Evolutionary conservation across 2,797 vertebrate species (phyloP).

Genomic region (Notolepis coatsorum): DNA sequence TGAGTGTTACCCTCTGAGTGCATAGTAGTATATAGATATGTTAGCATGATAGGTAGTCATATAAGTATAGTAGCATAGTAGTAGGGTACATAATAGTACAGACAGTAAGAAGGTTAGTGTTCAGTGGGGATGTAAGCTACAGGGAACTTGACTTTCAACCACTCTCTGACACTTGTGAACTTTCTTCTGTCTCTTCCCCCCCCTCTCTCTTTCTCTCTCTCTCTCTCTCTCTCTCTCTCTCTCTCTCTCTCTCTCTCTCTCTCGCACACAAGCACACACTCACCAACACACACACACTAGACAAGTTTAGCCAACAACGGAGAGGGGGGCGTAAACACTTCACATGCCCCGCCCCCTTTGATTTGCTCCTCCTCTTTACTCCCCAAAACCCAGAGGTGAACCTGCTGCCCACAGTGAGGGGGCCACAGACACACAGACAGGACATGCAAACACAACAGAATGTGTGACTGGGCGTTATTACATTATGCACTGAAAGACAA

Average conservation of each 20-base stretch:
- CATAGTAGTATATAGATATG: too few species aligned
- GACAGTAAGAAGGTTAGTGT: too few species aligned
- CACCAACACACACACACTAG: too few species aligned
- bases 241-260: too few species aligned
- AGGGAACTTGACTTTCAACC: too few species aligned
- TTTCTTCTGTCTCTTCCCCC: background rate
- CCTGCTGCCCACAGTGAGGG: conserved; percentile 54
- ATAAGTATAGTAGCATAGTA: too few species aligned
- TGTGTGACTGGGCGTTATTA: conserved; percentile 8
- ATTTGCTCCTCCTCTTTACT: conserved; percentile 43
- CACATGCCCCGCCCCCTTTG: conserved; percentile 47
- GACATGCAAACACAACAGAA: background rate
- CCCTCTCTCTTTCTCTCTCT: background rate
- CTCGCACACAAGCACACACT: too few species aligned
- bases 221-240: background rate
- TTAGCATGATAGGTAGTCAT: too few species aligned
- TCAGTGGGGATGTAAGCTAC: too few species aligned
- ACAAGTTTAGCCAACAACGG: conserved; percentile 16
- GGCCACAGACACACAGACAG: conserved; percentile 28
- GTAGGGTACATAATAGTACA: too few species aligned
- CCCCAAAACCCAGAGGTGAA: conserved; percentile 66
- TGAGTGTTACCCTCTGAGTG: too few species aligned
- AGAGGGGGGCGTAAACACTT: conserved; percentile 20
- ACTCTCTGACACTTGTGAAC: too few species aligned
- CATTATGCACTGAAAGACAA: background rate